phyloP scores from a whole-genome alignment of 2,888 invertebrate species.

The Gnatocerus cornutus region DNA sequence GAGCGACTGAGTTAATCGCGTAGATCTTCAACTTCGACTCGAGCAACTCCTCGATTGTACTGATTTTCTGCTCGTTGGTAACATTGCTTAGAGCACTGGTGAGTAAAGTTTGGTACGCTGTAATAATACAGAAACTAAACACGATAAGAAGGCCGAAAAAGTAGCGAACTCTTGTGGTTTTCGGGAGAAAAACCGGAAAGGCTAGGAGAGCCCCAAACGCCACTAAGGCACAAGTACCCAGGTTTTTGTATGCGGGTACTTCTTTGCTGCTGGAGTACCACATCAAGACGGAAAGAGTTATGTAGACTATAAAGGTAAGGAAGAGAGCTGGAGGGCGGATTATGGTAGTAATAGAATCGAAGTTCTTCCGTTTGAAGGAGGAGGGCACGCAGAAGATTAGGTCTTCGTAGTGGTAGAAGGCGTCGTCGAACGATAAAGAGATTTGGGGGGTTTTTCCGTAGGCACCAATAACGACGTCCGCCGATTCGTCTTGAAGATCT shows the following conservation, averaged over 20 bases:
- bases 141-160: conserved; percentile 24
- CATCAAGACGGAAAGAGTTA: conserved; percentile 13
- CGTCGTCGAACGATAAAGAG: conserved; percentile 10
- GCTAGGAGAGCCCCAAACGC: conserved; percentile 4
- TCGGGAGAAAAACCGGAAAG: conserved; percentile 3
- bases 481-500: conserved; percentile 5
- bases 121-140: conserved; percentile 23
- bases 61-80: conserved; percentile 16
- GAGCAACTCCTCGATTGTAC: conserved; percentile 9
- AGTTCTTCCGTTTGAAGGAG: not conserved
- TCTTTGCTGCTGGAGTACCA: conserved; percentile 10
- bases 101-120: conserved; percentile 28
- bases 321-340: conserved; percentile 7
- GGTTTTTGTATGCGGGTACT: not conserved
- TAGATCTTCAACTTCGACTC: not conserved
- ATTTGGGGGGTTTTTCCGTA: conserved; percentile 15
- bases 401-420: conserved; percentile 51
- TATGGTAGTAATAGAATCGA: conserved; percentile 11
- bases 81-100: conserved; percentile 8
- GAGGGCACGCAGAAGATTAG: conserved; percentile 53
- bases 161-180: conserved; percentile 7
- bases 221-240: not conserved
- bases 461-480: conserved; percentile 25
- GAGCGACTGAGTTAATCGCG: not conserved
- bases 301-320: conserved; percentile 18